phyloP scores from a whole-genome alignment of 2,888 invertebrate species.

The Sisyra terminalis region DNA sequence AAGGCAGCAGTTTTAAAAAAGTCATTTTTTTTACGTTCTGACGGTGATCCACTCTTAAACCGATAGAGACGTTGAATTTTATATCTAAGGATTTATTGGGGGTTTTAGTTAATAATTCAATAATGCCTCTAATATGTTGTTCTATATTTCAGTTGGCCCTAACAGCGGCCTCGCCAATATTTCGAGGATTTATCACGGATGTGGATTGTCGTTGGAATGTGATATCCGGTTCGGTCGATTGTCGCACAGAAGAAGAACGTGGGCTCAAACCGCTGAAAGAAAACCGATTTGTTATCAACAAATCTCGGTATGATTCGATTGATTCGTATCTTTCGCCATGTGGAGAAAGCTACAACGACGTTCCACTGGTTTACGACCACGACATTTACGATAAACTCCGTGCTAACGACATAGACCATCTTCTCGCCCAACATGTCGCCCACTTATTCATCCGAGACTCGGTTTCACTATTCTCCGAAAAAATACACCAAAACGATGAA shows the following conservation, averaged over 20 bases:
- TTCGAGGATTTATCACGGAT: conserved; percentile 86
- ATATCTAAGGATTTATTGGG: no score
- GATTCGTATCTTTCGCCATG: conserved; percentile 89
- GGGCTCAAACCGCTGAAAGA: conserved; percentile 55
- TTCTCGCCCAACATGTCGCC: conserved; percentile 88
- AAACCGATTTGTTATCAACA: conserved; percentile 70
- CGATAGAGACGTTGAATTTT: no score
- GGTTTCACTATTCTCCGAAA: conserved; percentile 88
- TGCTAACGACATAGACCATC: conserved; percentile 80
- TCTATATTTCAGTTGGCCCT: conserved; percentile 73
- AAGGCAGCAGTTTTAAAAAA: no score
- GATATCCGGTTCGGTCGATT: conserved; percentile 91
- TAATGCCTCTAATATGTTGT: conserved; percentile 4
- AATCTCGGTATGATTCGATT: conserved; percentile 95
- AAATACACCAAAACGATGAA: conserved; percentile 81
- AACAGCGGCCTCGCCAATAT: conserved; percentile 91
- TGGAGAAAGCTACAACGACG: conserved; percentile 87
- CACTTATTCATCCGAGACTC: conserved; percentile 97
- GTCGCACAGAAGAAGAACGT: conserved; percentile 82
- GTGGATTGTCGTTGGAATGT: conserved; percentile 97
- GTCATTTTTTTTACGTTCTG: no score
- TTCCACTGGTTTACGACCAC: conserved; percentile 73
- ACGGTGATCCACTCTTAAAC: no score
- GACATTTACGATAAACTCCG: conserved; percentile 66
- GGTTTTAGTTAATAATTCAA: no score